These are phyloP conservation scores for Bambusicola thoracicus DNA, from an alignment of 2,113 vertebrate species.

Conservation along the genomic window DNA sequence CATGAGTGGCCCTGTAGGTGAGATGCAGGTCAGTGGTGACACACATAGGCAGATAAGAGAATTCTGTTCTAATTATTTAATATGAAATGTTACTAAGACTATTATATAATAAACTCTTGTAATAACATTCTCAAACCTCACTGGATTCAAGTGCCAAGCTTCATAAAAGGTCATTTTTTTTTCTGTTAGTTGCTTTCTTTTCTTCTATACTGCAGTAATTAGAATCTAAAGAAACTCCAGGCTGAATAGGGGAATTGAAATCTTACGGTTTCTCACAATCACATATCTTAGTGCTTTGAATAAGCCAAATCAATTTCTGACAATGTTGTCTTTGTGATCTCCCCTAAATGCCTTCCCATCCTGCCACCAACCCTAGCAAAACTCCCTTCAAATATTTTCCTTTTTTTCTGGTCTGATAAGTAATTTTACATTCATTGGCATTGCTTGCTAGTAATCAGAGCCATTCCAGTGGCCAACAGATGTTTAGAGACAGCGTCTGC, in stretches of 20 bases:
- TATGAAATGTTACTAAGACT: background rate
- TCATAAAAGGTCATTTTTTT: conserved; percentile 38
- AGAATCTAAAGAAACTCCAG: conserved; percentile 46
- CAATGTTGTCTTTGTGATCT: conserved; percentile 57
- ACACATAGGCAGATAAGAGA: background rate
- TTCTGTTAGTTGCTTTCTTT: conserved; percentile 24
- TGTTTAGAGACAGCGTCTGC: conserved; percentile 1
- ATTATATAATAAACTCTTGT: background rate
- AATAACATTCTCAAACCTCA: background rate
- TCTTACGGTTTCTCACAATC: conserved; percentile 49
- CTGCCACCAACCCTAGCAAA: background rate
- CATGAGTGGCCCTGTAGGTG: background rate
- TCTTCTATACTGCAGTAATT: conserved; percentile 26
- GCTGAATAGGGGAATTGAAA: conserved; percentile 54
- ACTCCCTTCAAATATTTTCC: conserved; percentile 16
- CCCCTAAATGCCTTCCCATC: conserved; percentile 21
- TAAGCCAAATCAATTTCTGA: conserved; percentile 60
- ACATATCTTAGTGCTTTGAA: conserved; percentile 43
- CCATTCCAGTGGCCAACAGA: conserved; percentile 53
- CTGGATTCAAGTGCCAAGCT: conserved; percentile 49
- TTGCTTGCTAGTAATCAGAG: conserved; percentile 46
- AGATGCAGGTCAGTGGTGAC: background rate
- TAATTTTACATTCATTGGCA: conserved; percentile 56
- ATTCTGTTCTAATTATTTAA: background rate
- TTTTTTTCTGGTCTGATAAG: background rate